Evolutionary conservation across 2,888 invertebrate species (phyloP).

Genomic region (Poecilobothrus nobilitatus): DNA sequence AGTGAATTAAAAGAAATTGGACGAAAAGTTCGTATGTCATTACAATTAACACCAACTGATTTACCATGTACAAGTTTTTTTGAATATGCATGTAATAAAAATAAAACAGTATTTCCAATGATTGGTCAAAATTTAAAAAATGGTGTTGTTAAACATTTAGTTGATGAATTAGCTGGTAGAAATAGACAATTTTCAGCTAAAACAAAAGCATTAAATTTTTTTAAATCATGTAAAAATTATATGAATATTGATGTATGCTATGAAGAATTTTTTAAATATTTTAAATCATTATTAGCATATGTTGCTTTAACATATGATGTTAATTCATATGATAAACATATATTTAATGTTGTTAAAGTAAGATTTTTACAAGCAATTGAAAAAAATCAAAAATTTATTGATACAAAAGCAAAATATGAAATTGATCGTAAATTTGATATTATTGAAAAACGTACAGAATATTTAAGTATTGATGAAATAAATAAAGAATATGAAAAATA

Average conservation of each 20-base stretch:
- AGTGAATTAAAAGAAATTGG: not conserved
- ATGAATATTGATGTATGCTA: constrained; percentile 38
- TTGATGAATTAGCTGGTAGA: constrained; percentile 34
- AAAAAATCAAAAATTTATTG: not conserved
- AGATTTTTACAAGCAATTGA: not conserved
- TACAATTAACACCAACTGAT: not conserved
- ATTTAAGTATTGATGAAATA: not conserved
- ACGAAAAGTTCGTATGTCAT: not conserved
- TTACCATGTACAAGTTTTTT: constrained; percentile 7
- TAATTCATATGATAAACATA: not conserved
- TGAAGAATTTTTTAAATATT: constrained; percentile 36
- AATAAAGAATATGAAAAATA: constrained; percentile 32
- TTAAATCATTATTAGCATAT: constrained; percentile 37
- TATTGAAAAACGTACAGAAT: not conserved
- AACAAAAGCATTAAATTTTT: constrained; percentile 36
- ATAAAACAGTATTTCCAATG: not conserved
- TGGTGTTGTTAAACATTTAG: constrained; percentile 23
- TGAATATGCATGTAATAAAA: constrained; percentile 9
- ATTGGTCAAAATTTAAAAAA: constrained; percentile 9
- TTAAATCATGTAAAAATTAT: constrained; percentile 34
- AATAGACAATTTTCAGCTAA: constrained; percentile 35
- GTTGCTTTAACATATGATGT: not conserved
- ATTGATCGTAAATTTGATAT: not conserved
- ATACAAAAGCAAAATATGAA: not conserved
- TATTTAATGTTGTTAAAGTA: not conserved